Evolutionary conservation across 2,797 vertebrate genomes (phyloP).

Genomic region (Nyctibius grandis): DNA sequence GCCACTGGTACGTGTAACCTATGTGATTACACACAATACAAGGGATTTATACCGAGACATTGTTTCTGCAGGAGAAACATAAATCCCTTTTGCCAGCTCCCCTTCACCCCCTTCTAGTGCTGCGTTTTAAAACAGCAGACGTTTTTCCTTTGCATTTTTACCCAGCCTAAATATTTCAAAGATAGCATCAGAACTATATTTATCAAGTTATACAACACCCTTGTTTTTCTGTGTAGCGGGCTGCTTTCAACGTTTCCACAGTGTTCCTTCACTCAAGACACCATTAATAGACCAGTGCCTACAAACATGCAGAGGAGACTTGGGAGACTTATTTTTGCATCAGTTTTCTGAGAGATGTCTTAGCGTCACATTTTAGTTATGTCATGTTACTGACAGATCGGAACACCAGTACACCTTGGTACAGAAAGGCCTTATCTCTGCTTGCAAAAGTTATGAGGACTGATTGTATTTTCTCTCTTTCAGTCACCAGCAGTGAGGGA

Average conservation of each 20-base stretch:
- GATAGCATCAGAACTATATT: constrained; percentile 44
- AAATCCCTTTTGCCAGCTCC: not conserved
- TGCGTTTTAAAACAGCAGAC: not conserved
- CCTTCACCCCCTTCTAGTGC: not conserved
- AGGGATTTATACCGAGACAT: constrained; percentile 7
- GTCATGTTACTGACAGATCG: not conserved
- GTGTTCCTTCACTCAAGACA: not conserved
- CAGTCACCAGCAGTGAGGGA: not conserved
- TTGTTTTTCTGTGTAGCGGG: not conserved
- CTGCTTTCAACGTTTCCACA: not conserved
- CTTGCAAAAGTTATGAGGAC: not conserved
- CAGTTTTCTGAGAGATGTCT: not conserved
- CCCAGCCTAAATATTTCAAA: constrained; percentile 56
- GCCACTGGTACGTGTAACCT: constrained; percentile 45
- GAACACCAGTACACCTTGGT: not conserved
- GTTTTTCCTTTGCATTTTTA: not conserved
- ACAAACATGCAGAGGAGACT: not conserved
- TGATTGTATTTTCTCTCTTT: not conserved
- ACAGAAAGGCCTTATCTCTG: not conserved
- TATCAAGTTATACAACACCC: constrained; percentile 29
- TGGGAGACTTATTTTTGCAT: not conserved
- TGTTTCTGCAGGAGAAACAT: constrained; percentile 24
- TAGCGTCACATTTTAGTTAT: not conserved
- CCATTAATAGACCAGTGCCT: not conserved
- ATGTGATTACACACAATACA: constrained; percentile 18